Conservation (phyloP, 1,140 invertebrate species). For the Drosophila pseudoananassae region DNA sequence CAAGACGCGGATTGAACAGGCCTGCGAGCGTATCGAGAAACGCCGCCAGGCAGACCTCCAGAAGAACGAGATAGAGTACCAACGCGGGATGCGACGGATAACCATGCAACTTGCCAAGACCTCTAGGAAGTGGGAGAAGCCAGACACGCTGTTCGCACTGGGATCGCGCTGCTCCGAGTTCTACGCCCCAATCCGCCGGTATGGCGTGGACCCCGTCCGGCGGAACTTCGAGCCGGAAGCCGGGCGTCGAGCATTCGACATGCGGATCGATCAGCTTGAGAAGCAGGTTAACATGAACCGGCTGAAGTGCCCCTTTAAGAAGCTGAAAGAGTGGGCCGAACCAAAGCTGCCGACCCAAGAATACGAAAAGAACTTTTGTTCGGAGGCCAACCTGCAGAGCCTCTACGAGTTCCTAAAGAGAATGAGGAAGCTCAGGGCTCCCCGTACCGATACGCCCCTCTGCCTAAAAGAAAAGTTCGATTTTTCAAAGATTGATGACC, state of each 20-base stretch:
- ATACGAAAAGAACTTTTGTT: conserved; percentile 73
- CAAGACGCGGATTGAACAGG: conserved; percentile 83
- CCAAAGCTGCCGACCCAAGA: conserved; percentile 69
- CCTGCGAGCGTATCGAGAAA: conserved; percentile 76
- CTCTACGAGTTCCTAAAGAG: conserved; percentile 63
- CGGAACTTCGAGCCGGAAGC: conserved; percentile 69
- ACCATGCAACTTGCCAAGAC: conserved; percentile 45
- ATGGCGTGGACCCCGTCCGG: conserved; percentile 85
- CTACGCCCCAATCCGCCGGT: conserved; percentile 85
- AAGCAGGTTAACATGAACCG: conserved; percentile 49
- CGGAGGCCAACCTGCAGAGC: conserved; percentile 68
- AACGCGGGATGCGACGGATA: conserved; percentile 75
- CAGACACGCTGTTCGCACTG: conserved; percentile 84
- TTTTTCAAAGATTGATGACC: background rate
- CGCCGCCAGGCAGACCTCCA: conserved; percentile 81
- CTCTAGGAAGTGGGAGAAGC: conserved; percentile 61
- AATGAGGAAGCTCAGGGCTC: conserved; percentile 24
- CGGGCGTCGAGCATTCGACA: conserved; percentile 63
- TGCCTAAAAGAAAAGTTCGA: conserved; percentile 21
- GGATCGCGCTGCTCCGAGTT: conserved; percentile 85
- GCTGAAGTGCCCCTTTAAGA: conserved; percentile 67
- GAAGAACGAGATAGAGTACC: conserved; percentile 80
- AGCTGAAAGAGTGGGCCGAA: conserved; percentile 72
- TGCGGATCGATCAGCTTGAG: conserved; percentile 76
- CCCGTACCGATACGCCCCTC: conserved; percentile 40